Base-by-base conservation (phyloP, 2,797 vertebrate genomes). In the Jordanella pulchra region DNA sequence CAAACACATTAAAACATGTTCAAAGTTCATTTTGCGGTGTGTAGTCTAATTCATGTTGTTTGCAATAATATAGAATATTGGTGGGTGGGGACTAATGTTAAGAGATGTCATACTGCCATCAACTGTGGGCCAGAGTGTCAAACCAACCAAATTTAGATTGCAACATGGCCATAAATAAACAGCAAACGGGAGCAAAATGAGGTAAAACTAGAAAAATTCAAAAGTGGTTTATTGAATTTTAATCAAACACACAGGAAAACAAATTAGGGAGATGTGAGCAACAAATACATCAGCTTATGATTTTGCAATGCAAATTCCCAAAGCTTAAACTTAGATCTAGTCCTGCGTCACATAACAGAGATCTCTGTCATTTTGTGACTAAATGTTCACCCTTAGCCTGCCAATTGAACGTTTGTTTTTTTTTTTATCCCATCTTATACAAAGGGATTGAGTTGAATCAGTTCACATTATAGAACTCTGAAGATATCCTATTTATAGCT, bases 191-290 rank as follows among this genome's bases (percentile, higher is more conserved):
- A 30, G 13, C 35, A 5, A 60, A 35, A 61, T 39, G 39, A 61
- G 12, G 58, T 3, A n/a, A 35, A 61, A n/a, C 10, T 23, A 60
- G 58, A 39, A 60, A 39, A 35, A 61, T 61, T 61, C 32, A 61
- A 61, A 61, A 61, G 32, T 60, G 5, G 10, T 61, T 61, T 66
- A 53, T 67, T 39, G n/a, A 17, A 53, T 53, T 35, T 61, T 61
- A 61, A 61, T n/a, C n/a, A 61, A 32, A 39, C 58, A 61, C 58
- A n/a, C n/a, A 61, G 39, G 32, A 39, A 23, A 61, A 61, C 58
- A 61, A 61, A 61, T 39, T 39, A 12, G 58, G 32, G 32, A n/a
- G 50, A 10, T n/a, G 50, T 51, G 21, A 15, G 17, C 17, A 50
- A 50, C 17, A 50, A 50, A n/a, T 3, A n/a, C 23, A 11, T 9